Conservation (phyloP, 2,113 vertebrate genomes). For the Leiothrix lutea region DNA sequence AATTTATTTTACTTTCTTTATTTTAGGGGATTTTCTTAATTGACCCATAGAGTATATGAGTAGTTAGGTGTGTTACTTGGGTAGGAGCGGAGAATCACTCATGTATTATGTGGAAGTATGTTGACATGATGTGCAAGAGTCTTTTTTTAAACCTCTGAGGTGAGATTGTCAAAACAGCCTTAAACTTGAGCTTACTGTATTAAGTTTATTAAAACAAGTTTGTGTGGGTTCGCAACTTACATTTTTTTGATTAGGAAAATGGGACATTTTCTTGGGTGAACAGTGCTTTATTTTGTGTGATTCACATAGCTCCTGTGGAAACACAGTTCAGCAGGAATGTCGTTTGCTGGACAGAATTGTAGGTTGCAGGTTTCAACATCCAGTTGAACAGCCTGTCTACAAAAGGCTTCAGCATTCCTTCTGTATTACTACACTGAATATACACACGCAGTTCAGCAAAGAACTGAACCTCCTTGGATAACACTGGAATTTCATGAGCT, state of each 20-base stretch:
- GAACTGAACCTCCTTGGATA: not conserved
- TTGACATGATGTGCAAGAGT: constrained; percentile 40
- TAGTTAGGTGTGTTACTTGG: not conserved
- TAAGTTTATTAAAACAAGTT: constrained; percentile 66
- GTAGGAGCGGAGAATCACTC: not conserved
- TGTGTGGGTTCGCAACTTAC: constrained; percentile 1
- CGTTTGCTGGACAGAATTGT: constrained; percentile 50
- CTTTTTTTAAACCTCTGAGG: constrained; percentile 49
- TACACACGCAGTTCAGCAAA: not conserved
- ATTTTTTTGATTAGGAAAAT: constrained; percentile 59
- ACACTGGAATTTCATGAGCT: not conserved
- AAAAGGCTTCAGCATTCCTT: not conserved
- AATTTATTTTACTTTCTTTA: not conserved
- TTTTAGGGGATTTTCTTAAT: not conserved
- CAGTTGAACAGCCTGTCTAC: constrained; percentile 27
- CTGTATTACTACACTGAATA: not conserved
- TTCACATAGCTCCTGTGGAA: constrained; percentile 16
- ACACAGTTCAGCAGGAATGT: constrained; percentile 10
- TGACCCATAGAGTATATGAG: not conserved
- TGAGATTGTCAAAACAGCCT: constrained; percentile 54
- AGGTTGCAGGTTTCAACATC: constrained; percentile 59
- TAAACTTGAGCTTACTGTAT: constrained; percentile 59
- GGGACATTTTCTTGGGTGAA: constrained; percentile 51
- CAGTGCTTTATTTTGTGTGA: constrained; percentile 38
- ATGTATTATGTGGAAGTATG: not conserved